These are phyloP conservation scores for Philereme transversata DNA, from an alignment of 2,888 invertebrate species.

Conservation along the genomic window DNA sequence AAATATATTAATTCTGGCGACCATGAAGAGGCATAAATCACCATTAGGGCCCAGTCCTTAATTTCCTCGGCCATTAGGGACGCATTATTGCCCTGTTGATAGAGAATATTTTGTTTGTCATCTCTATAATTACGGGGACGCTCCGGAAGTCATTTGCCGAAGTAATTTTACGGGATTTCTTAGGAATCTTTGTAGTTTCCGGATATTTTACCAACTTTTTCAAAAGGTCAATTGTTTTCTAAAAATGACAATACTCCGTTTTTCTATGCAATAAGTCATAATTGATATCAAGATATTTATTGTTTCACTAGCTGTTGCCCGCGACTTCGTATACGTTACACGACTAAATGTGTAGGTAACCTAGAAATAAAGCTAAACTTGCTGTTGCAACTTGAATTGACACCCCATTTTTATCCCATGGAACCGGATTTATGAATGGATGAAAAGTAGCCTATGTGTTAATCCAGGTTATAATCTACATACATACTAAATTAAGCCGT, in stretches of 20 bases:
- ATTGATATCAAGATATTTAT: too few species aligned
- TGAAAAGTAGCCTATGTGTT: too few species aligned
- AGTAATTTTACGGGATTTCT: slow-evolving; percentile 11
- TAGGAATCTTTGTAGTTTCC: slow-evolving; percentile 4
- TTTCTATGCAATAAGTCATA: too few species aligned
- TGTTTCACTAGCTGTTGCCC: too few species aligned
- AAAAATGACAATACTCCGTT: neutral
- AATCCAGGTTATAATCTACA: too few species aligned
- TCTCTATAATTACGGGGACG: slow-evolving; percentile 29
- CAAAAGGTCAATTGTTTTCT: neutral
- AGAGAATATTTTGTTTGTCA: slow-evolving; percentile 48
- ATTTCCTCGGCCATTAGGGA: slow-evolving; percentile 51
- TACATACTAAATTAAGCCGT: too few species aligned
- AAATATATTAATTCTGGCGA: slow-evolving; percentile 7
- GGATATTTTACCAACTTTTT: neutral
- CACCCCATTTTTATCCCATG: too few species aligned
- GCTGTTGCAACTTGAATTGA: too few species aligned
- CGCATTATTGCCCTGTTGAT: slow-evolving; percentile 50
- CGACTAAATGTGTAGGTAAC: too few species aligned
- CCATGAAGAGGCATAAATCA: slow-evolving; percentile 46
- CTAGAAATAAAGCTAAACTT: too few species aligned
- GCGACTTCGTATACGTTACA: too few species aligned
- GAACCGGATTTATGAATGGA: too few species aligned
- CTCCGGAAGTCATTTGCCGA: slow-evolving; percentile 13
- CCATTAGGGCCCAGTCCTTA: slow-evolving; percentile 43